Evolutionary conservation across 2,888 invertebrate species (phyloP).

Genomic region (Drosophila multiciliata): DNA sequence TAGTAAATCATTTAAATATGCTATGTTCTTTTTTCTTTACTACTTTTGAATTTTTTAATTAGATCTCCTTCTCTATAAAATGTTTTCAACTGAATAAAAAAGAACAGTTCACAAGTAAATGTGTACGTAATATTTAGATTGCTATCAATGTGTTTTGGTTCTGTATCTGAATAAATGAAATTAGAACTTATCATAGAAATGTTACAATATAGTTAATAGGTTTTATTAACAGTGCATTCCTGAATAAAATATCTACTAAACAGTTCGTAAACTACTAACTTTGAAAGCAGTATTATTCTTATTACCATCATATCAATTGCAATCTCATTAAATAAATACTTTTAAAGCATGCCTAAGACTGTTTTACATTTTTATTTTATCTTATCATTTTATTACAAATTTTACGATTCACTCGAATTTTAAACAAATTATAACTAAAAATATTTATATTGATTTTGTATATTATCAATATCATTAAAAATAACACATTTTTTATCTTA

Average conservation of each 20-base stretch:
- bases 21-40: background rate
- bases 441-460: conserved; percentile 24
- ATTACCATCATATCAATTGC: conserved; percentile 5
- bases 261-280: background rate
- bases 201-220: background rate
- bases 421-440: background rate
- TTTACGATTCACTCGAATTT: background rate
- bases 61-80: background rate
- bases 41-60: background rate
- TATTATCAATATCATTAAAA: conserved; percentile 19
- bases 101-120: background rate
- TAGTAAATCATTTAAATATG: background rate
- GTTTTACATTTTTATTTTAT: background rate
- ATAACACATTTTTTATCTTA: conserved; percentile 25
- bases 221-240: background rate
- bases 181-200: background rate
- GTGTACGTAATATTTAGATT: background rate
- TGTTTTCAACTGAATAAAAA: background rate
- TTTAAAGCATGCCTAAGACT: background rate
- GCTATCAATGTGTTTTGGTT: background rate
- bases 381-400: conserved; percentile 8
- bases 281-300: background rate
- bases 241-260: background rate
- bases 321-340: conserved; percentile 15
- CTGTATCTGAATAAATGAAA: background rate